Conservation (phyloP, 1,140 invertebrate species). For the Drosophila ambigua region DNA sequence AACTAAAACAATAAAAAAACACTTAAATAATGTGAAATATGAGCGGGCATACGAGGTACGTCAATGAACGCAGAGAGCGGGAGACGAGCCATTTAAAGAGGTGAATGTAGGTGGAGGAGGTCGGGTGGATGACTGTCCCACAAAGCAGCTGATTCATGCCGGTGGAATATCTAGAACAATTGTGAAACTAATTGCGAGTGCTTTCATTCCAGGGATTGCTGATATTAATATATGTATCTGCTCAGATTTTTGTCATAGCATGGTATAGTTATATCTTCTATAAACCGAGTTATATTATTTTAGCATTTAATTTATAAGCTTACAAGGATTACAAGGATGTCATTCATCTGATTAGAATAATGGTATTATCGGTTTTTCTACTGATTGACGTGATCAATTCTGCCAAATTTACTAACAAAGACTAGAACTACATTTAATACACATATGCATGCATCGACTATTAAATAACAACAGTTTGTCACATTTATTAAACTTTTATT, state of each 20-base stretch:
- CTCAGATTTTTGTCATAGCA: neutral
- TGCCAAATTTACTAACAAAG: no score
- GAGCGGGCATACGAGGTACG: slow-evolving; percentile 46
- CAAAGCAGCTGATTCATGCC: slow-evolving; percentile 66
- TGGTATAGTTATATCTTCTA: no score
- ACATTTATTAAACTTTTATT: neutral
- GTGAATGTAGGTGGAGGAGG: neutral
- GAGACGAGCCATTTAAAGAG: slow-evolving; percentile 4
- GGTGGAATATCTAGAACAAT: slow-evolving; percentile 35
- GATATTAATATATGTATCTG: neutral
- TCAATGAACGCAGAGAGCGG: slow-evolving; percentile 52
- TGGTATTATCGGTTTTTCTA: no score
- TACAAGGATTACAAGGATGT: no score
- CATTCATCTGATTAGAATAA: no score
- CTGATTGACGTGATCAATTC: no score
- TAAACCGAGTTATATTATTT: no score
- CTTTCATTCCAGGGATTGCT: slow-evolving; percentile 11
- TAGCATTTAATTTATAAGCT: no score
- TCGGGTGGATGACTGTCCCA: neutral
- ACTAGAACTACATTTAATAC: no score
- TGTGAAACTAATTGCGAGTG: slow-evolving; percentile 32
- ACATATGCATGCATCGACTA: no score
- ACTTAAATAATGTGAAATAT: slow-evolving; percentile 61
- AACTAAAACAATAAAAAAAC: slow-evolving; percentile 25
- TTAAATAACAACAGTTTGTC: neutral